phyloP scores from a whole-genome alignment of 2,888 invertebrate genomes.

The Caradrina clavipalpis region DNA sequence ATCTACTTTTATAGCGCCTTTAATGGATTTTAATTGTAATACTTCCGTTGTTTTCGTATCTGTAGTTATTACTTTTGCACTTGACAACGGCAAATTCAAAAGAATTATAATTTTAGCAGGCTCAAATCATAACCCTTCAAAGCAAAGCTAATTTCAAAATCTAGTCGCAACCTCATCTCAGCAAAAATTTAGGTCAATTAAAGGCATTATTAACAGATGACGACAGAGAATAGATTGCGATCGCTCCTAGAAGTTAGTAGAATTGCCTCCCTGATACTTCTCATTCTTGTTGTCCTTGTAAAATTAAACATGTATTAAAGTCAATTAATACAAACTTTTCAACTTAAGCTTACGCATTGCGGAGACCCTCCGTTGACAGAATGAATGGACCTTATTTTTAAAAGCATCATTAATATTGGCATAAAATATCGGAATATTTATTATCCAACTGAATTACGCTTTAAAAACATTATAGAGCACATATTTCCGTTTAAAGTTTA shows the following conservation, averaged over 20 bases:
- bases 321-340: not conserved
- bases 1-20: slow-evolving; percentile 40
- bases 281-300: not conserved
- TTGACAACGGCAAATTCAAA: no score
- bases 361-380: not conserved
- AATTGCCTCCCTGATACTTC: no score
- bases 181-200: no score
- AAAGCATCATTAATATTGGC: slow-evolving; percentile 27
- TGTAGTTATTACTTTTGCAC: not conserved
- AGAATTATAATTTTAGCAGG: no score
- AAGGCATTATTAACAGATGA: no score
- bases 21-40: slow-evolving; percentile 45
- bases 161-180: no score
- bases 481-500: slow-evolving; percentile 45
- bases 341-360: slow-evolving; percentile 20
- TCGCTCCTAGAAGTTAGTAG: no score
- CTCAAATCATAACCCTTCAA: no score
- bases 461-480: slow-evolving; percentile 35
- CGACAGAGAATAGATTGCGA: no score
- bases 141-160: no score
- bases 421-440: slow-evolving; percentile 41
- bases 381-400: slow-evolving; percentile 5
- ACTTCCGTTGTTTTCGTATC: slow-evolving; percentile 12
- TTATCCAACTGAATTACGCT: slow-evolving; percentile 25
- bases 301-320: not conserved